Percentiles rank a stretch among this genome's conserved stretches.
phyloP scores from a whole-genome alignment of 2,888 invertebrate genomes.

The Tiphia femorata region DNA sequence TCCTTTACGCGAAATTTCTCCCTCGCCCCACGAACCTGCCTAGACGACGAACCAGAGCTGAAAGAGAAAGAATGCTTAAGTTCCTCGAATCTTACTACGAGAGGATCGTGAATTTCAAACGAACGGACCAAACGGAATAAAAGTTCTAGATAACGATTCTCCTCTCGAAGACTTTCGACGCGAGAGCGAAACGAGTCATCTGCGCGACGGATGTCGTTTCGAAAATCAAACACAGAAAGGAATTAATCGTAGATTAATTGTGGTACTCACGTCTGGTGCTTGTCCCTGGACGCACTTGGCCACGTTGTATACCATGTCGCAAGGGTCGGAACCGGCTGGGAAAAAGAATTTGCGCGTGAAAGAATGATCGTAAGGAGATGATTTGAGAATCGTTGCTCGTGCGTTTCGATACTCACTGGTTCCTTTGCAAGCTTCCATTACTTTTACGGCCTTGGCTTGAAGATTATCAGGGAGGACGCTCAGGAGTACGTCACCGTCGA shows the following conservation, averaged over 20 bases:
- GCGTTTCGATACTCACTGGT: neutral
- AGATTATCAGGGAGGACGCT: slow-evolving; percentile 55
- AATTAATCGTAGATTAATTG: no score
- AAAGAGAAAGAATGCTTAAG: slow-evolving; percentile 13
- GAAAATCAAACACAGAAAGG: neutral
- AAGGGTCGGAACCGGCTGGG: slow-evolving; percentile 51
- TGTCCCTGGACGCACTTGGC: slow-evolving; percentile 50
- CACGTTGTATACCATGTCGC: slow-evolving; percentile 55
- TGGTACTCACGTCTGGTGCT: slow-evolving; percentile 56
- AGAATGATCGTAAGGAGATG: neutral
- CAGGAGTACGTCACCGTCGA: slow-evolving; percentile 58
- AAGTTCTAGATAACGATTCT: no score
- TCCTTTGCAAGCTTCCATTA: slow-evolving; percentile 40
- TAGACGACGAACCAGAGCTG: slow-evolving; percentile 63
- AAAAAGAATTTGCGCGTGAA: slow-evolving; percentile 1
- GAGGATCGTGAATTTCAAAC: no score
- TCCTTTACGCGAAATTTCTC: no score
- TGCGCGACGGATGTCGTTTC: no score
- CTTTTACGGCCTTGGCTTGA: slow-evolving; percentile 32
- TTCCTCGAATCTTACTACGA: no score
- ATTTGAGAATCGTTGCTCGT: neutral
- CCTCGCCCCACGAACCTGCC: slow-evolving; percentile 10
- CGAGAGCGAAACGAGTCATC: no score
- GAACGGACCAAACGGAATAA: no score
- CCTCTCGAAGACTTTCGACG: no score